These are phyloP conservation scores for Drosophila funebris DNA, from an alignment of 1,140 invertebrate genomes.

Conservation along the genomic window DNA sequence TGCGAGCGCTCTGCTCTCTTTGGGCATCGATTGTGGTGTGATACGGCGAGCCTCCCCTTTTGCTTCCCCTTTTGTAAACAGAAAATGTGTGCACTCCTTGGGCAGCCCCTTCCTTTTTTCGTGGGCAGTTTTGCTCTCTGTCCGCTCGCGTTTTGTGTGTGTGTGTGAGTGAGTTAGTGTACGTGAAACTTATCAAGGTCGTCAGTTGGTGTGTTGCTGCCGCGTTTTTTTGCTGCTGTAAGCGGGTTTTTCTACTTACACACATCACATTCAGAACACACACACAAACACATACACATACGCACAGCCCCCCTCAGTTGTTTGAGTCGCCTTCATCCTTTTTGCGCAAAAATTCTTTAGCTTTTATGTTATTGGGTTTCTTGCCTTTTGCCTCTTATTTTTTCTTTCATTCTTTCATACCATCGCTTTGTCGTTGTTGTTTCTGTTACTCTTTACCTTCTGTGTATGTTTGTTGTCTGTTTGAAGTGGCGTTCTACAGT, in stretches of 20 bases:
- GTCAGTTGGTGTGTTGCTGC: constrained; percentile 62
- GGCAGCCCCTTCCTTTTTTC: constrained; percentile 58
- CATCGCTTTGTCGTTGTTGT: constrained; percentile 8
- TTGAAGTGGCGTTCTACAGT: constrained; percentile 41
- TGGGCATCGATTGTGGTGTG: constrained; percentile 71
- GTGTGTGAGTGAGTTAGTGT: constrained; percentile 9
- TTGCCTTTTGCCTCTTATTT: constrained; percentile 43
- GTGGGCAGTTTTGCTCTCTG: constrained; percentile 33
- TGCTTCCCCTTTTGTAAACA: constrained; percentile 33
- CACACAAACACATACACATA: background rate
- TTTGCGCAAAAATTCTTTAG: constrained; percentile 73
- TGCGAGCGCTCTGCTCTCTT: constrained; percentile 18
- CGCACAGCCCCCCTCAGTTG: constrained; percentile 15
- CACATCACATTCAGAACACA: constrained; percentile 16
- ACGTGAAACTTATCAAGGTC: constrained; percentile 77
- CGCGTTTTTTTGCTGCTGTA: constrained; percentile 65
- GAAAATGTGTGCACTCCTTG: constrained; percentile 51
- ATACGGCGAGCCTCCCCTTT: constrained; percentile 10
- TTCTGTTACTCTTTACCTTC: constrained; percentile 14
- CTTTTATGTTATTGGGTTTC: constrained; percentile 82
- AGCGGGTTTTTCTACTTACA: constrained; percentile 78
- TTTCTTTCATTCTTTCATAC: constrained; percentile 2
- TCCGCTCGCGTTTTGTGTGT: no score
- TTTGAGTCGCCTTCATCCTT: constrained; percentile 64
- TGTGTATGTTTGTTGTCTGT: constrained; percentile 38